Percentiles rank a stretch among this genome's conserved stretches.
Conservation (phyloP, 35 echinoderm and acorn worm genomes). For the Strongylocentrotus purpuratus region DNA sequence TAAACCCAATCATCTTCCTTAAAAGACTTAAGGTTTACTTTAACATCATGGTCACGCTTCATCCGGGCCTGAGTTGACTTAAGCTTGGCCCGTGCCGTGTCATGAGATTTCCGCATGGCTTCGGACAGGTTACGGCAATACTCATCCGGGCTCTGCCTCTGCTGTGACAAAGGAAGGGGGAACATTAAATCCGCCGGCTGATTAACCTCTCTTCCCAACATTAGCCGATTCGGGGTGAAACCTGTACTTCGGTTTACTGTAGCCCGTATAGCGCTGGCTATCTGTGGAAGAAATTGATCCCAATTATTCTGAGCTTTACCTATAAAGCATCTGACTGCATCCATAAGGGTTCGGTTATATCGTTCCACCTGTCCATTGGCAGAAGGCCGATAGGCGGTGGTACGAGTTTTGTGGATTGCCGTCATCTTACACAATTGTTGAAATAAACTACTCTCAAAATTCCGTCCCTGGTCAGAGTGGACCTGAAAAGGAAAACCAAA, state of each 20-base stretch:
- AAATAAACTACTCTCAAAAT: conserved; percentile 51
- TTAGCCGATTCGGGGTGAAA: conserved; percentile 60
- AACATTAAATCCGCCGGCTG: conserved; percentile 59
- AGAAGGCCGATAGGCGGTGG: no score
- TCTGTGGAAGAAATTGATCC: conserved; percentile 41
- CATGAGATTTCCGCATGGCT: no score
- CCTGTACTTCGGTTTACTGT: conserved; percentile 58
- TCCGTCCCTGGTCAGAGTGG: conserved; percentile 54
- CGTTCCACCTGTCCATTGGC: no score
- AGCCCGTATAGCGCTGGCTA: conserved; percentile 50
- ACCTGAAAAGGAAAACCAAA: conserved; percentile 34
- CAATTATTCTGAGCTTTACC: no score
- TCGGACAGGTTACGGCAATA: conserved; percentile 3
- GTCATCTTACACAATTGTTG: no score
- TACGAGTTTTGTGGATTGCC: no score
- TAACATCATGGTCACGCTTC: conserved; percentile 47
- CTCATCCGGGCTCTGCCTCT: not conserved
- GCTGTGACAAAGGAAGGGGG: not conserved
- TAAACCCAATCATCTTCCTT: conserved; percentile 43
- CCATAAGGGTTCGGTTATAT: not conserved
- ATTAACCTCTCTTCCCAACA: conserved; percentile 63
- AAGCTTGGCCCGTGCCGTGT: no score
- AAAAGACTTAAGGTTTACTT: conserved; percentile 16
- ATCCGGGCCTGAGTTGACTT: conserved; percentile 17
- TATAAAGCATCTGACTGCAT: conserved; percentile 49